A percentile compares a stretch with the other conserved stretches of the same genome.
Conservation (phyloP, 2,113 vertebrate species). For the Formicarius rufipectus region DNA sequence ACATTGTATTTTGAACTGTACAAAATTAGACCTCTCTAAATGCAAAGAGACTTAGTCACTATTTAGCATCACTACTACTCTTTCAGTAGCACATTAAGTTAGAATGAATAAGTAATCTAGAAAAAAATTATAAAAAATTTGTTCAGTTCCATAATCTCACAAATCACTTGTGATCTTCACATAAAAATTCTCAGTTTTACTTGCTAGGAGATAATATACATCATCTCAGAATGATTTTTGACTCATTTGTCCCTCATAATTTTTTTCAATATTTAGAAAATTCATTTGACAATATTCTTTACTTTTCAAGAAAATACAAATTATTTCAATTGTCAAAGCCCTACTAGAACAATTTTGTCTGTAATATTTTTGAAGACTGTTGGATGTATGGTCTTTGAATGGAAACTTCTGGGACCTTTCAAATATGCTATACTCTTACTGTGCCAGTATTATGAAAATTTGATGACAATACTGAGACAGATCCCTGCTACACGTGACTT, state of each 20-base stretch:
- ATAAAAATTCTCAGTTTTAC: background rate
- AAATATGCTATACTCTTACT: fast-evolving
- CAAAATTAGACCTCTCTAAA: background rate
- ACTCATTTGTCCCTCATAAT: background rate
- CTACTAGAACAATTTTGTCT: background rate
- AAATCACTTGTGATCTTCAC: background rate
- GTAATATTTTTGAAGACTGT: background rate
- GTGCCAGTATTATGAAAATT: background rate
- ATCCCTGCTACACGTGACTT: background rate
- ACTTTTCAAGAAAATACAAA: background rate
- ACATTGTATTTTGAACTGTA: background rate
- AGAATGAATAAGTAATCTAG: background rate
- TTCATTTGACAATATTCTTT: background rate
- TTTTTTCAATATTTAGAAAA: background rate
- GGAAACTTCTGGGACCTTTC: background rate
- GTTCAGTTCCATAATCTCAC: background rate
- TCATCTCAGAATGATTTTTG: background rate
- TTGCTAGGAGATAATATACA: background rate
- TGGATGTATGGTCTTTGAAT: background rate
- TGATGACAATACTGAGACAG: background rate
- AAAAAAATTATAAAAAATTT: background rate
- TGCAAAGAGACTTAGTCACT: background rate
- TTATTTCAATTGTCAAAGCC: background rate
- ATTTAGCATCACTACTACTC: background rate
- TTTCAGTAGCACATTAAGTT: background rate